phyloP scores from a whole-genome alignment of 2,113 vertebrate genomes.

The Pelvicachromis taeniatus region DNA sequence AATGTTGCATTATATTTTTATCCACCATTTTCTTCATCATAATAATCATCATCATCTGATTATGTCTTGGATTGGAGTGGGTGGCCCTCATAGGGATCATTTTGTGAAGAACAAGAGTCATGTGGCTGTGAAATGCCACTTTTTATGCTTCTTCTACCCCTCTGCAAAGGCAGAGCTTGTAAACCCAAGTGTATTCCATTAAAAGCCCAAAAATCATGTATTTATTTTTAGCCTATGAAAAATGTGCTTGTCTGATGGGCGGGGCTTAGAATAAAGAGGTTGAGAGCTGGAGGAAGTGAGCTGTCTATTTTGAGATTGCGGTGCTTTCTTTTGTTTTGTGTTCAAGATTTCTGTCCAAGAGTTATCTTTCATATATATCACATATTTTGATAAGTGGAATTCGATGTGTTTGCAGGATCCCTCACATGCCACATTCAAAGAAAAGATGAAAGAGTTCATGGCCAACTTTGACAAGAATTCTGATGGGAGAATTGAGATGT shows the following conservation, averaged over 20 bases:
- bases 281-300: neutral
- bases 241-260: neutral
- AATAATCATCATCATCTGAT: neutral
- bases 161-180: neutral
- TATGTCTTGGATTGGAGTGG: neutral
- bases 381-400: neutral
- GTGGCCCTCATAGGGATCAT: neutral
- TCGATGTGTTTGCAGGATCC: constrained; percentile 58
- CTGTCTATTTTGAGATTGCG: neutral
- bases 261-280: neutral
- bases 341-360: neutral
- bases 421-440: constrained; percentile 64
- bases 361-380: neutral
- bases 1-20: neutral
- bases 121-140: neutral
- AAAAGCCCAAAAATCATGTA: neutral
- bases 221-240: neutral
- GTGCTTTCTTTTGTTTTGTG: neutral
- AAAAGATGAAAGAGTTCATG: constrained; percentile 95
- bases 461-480: constrained; percentile 88
- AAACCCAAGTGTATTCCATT: neutral
- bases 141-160: neutral
- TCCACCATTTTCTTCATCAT: neutral
- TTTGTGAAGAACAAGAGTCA: neutral
- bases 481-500: constrained; percentile 90